phyloP scores from a whole-genome alignment of 2,113 vertebrate species.

The Hippocampus zosterae region DNA sequence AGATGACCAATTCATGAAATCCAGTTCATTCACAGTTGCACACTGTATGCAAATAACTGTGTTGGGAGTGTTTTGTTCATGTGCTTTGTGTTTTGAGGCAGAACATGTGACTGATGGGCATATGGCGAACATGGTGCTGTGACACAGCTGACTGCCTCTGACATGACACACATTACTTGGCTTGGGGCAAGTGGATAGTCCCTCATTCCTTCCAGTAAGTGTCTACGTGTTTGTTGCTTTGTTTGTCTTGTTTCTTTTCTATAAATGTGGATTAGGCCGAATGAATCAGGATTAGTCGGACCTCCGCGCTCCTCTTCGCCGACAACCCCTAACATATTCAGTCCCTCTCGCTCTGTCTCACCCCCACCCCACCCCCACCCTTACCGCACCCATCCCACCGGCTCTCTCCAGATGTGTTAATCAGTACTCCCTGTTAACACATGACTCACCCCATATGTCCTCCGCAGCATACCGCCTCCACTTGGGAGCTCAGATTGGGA shows the following conservation, averaged over 20 bases:
- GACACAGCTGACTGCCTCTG: slow-evolving; percentile 57
- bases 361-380: neutral
- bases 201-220: slow-evolving; percentile 31
- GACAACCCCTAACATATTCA: slow-evolving; percentile 15
- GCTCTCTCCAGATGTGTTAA: slow-evolving; percentile 93
- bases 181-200: slow-evolving; percentile 38
- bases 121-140: slow-evolving; percentile 37
- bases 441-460: slow-evolving; percentile 94
- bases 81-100: slow-evolving; percentile 36
- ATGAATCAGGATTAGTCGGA: slow-evolving; percentile 31
- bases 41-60: slow-evolving; percentile 6
- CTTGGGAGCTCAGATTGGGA: slow-evolving; percentile 56
- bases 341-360: neutral
- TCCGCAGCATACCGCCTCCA: slow-evolving; percentile 72
- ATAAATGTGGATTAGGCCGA: slow-evolving; percentile 18
- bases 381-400: slow-evolving; percentile 20
- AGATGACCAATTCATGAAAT: slow-evolving; percentile 15
- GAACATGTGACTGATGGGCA: slow-evolving; percentile 45
- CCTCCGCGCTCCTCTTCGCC: slow-evolving; percentile 17
- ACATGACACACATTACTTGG: slow-evolving; percentile 45
- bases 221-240: slow-evolving; percentile 28
- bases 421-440: slow-evolving; percentile 88
- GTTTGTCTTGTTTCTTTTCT: slow-evolving; percentile 15
- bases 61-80: slow-evolving; percentile 28
- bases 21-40: neutral